Percentiles rank a stretch among this genome's conserved stretches.
Evolutionary conservation across 1,140 invertebrate genomes (phyloP).

Genomic region (Limonius californicus): DNA sequence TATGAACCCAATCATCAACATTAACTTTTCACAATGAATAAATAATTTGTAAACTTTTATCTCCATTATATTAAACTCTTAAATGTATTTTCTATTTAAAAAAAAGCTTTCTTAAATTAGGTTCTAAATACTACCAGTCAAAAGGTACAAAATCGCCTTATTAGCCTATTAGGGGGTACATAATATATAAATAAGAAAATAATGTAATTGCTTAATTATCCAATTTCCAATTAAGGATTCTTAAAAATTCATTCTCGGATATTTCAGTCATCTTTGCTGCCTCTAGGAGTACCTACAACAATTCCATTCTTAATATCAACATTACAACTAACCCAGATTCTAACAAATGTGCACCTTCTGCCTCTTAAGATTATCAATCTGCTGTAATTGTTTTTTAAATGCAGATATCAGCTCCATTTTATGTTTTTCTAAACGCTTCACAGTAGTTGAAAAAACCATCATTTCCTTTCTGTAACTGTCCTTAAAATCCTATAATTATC

Average conservation of each 20-base stretch:
- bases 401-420: constrained; percentile 49
- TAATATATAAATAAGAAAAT: too few relatives aligned
- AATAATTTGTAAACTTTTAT: too few relatives aligned
- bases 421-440: constrained; percentile 51
- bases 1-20: too few relatives aligned
- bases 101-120: too few relatives aligned
- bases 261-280: constrained; percentile 46
- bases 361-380: constrained; percentile 54
- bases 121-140: too few relatives aligned
- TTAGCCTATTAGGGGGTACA: too few relatives aligned
- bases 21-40: too few relatives aligned
- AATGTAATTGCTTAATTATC: constrained; percentile 24
- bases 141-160: too few relatives aligned
- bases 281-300: constrained; percentile 47
- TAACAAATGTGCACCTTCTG: constrained; percentile 49
- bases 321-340: too few relatives aligned
- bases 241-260: constrained; percentile 48
- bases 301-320: too few relatives aligned
- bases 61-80: too few relatives aligned
- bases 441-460: constrained; percentile 42
- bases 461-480: constrained; percentile 47
- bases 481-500: constrained; percentile 47
- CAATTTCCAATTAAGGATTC: constrained; percentile 49
- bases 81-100: too few relatives aligned
- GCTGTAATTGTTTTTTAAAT: constrained; percentile 52